phyloP scores from a whole-genome alignment of 1,140 invertebrate genomes.

The Andricus grossulariae region DNA sequence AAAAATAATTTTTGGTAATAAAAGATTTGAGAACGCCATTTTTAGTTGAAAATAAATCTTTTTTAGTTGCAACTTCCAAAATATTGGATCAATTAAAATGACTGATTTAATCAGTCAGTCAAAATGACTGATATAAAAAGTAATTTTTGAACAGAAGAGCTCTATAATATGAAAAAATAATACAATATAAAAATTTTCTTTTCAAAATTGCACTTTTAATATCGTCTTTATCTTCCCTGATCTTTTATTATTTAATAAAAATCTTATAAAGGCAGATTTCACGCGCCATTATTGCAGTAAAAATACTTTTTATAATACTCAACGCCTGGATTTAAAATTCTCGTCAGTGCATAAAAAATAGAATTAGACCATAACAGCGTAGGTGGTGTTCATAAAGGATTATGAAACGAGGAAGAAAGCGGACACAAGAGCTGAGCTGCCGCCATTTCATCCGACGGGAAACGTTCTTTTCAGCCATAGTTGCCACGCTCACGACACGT shows the following conservation, averaged over 20 bases:
- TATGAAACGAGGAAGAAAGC: constrained; percentile 53
- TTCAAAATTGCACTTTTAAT: too few species aligned
- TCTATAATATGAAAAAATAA: too few species aligned
- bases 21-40: too few species aligned
- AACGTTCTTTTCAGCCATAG: neutral
- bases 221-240: too few species aligned
- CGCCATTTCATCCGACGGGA: neutral
- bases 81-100: too few species aligned
- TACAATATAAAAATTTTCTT: too few species aligned
- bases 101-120: too few species aligned
- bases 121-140: too few species aligned
- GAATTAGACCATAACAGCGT: constrained; percentile 52
- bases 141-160: too few species aligned
- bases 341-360: constrained; percentile 44
- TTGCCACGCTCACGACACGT: neutral
- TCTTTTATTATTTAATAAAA: constrained; percentile 24
- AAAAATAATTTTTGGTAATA: too few species aligned
- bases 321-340: constrained; percentile 19
- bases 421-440: constrained; percentile 36
- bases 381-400: constrained; percentile 51
- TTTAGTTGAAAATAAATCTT: too few species aligned
- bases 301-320: constrained; percentile 24
- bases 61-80: too few species aligned
- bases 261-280: constrained; percentile 21
- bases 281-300: constrained; percentile 11